phyloP scores from a whole-genome alignment of 2,797 vertebrate genomes.

The Megalops cyprinoides region DNA sequence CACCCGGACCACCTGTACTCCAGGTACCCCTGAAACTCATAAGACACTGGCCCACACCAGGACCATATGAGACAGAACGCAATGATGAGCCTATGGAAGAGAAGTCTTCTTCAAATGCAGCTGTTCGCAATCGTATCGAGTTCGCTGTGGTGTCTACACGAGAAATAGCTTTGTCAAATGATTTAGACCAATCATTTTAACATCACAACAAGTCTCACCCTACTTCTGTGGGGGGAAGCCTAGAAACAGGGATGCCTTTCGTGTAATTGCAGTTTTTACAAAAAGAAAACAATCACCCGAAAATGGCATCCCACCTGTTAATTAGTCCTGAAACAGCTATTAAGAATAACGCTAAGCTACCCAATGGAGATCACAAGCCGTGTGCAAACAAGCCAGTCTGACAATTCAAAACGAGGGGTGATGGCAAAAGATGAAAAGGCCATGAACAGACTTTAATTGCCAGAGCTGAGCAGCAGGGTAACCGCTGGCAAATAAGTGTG shows the following conservation, averaged over 20 bases:
- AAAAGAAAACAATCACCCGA: background rate
- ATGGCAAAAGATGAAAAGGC: background rate
- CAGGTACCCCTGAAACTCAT: background rate
- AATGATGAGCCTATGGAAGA: too few species aligned
- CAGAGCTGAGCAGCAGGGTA: background rate
- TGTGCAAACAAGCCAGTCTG: background rate
- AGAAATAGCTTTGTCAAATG: background rate
- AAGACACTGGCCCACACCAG: background rate
- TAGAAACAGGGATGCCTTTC: background rate
- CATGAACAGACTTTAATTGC: background rate
- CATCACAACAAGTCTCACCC: background rate
- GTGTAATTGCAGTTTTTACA: background rate
- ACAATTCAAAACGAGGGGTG: background rate
- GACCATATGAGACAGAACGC: background rate
- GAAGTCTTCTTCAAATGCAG: too few species aligned
- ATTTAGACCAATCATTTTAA: background rate
- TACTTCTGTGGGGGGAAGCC: background rate
- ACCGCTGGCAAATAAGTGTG: background rate
- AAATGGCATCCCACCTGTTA: background rate
- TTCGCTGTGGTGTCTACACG: background rate
- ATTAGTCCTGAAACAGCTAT: background rate
- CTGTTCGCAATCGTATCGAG: too few species aligned
- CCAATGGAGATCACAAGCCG: too few species aligned
- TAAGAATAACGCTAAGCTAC: too few species aligned
- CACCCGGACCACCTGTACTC: background rate